Base-by-base conservation (phyloP, 2,888 invertebrate species). In the Ametastegia equiseti region DNA sequence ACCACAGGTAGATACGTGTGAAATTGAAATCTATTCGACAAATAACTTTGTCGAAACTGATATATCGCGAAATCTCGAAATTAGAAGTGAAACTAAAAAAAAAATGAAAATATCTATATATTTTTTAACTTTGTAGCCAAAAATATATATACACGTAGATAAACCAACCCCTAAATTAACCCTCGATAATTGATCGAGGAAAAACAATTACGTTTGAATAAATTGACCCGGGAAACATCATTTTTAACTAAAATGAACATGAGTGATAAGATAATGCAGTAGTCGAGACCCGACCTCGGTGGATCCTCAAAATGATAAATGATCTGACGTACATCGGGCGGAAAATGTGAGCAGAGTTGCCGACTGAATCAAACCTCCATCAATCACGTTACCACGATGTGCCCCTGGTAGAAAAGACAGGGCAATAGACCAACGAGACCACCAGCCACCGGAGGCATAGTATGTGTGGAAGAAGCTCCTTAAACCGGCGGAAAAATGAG, bases 1-100 rank as follows among this genome's bases (percentile, higher is more conserved):
- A n/a, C n/a, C n/a, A n/a, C 73, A 80, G 83, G 83, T 81, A 65
- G 90, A 91, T 90, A 90, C 90, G 90, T 88, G 88, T 89, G 90
- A 90, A 90, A 91, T 90, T 90, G 90, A 90, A 90, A 91, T 91
- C 57, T 60, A 90, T 90, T 90, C 90, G 89, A 91, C 91, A 89
- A 91, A 91, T 91, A 89, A 91, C 90, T 91, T 90, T 90, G 33
- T 3, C 50, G n/a, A 71, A 75, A 75, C 13, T 9, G 39, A 36
- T 67, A 9, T n/a, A 13, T 11, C 36, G 19, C 19, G 42, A 42
- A 42, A 42, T 6, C 5, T 5, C 5, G 9, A 42, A 42, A 6
- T 5, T 42, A 42, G 42, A 42, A 42, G 5, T 6, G 9, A 9
- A 42, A 42, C 6, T 6, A 42, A 9, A 42, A 42, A 42, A 42